Evolutionary conservation across 2,113 vertebrate genomes (phyloP), one percentile per base, ranked within the genome.

Genomic region (Otocyon megalotis): DNA sequence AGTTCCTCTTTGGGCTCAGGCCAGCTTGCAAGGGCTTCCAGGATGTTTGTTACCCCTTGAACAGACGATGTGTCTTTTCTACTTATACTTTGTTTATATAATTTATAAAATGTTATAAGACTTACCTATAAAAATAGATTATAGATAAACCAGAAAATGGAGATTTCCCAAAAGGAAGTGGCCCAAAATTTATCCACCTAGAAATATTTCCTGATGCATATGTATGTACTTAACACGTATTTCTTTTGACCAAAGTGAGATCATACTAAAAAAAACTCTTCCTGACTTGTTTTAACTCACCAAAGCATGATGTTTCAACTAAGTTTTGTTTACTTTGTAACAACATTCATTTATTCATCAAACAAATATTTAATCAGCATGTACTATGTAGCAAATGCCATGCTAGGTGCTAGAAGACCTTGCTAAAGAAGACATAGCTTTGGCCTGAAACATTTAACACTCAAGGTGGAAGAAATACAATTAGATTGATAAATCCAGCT

Each of bases 91-190:
- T 90, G n/a, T 80, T 82, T 87, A 35, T 62, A 60, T 37, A 62
- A 80, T 74, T 91, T 76, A 58, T 80, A 60, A 93, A 80, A 83
- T 77, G 22, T 67, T 87, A 67, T n/a, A 56, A 60, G 96, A 48
- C n/a, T 87, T 88, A 77, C 9, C 2, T 60, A 88, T 43, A 43
- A 43, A 43, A 93, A 7, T 60, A 62, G 37, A 79, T 71, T 72
- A 22, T 63, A 83, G 7, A 13, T 71, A 85, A 85, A 60, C 14
- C 14, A 88, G 10, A 91, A 93, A 77, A 84, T 43, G 80, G 30
- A 86, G 12, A 50, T 28, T 89, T 16, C 54, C 8, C 7, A 65
- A 86, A 92, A 53, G 79, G 81, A 83, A 80, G 30, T 30, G 17
- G n/a, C 6, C 26, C n/a, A 65, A 37, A 88, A 76, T 80, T 56